Evolutionary conservation across 2,797 vertebrate genomes (phyloP).

Genomic region (Acrossocheilus fasciatus): DNA sequence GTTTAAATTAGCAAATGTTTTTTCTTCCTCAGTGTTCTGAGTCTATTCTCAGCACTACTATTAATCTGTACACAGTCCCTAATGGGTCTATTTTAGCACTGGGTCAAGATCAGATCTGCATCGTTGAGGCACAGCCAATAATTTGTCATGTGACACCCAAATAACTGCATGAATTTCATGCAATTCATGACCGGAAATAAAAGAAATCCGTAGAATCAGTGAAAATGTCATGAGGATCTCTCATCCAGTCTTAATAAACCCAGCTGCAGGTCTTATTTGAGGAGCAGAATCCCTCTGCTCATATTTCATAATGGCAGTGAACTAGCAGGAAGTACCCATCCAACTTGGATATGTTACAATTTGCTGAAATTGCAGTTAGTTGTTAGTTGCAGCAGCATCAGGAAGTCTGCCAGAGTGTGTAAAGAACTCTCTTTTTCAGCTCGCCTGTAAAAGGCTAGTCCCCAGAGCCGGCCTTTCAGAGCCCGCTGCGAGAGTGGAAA

Average conservation of each 20-base stretch:
- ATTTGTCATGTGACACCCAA: not conserved
- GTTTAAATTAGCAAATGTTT: not conserved
- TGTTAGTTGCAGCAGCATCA: conserved; percentile 51
- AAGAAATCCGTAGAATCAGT: not conserved
- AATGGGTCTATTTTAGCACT: not conserved
- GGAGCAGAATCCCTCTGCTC: conserved; percentile 53
- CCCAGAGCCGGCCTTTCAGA: conserved; percentile 39
- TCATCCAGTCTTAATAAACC: conserved; percentile 40
- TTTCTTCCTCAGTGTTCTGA: not conserved
- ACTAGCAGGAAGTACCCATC: conserved; percentile 68
- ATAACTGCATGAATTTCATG: not conserved
- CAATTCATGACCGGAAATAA: not conserved
- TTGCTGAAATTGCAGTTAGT: conserved; percentile 65
- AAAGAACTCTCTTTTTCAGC: conserved; percentile 21
- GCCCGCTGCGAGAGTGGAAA: not conserved
- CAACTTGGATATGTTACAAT: conserved; percentile 71
- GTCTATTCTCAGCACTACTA: not conserved
- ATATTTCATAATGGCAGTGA: conserved; percentile 52
- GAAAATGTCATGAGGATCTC: conserved; percentile 2
- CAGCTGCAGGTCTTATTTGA: conserved; percentile 70
- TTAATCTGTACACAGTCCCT: not conserved
- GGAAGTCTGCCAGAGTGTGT: conserved; percentile 61
- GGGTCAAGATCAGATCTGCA: conserved; percentile 10
- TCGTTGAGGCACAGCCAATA: not conserved
- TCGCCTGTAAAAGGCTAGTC: conserved; percentile 34